These are phyloP conservation scores for Cheirogaleus major DNA, from an alignment of 2,797 vertebrate genomes.

Conservation along the genomic window DNA sequence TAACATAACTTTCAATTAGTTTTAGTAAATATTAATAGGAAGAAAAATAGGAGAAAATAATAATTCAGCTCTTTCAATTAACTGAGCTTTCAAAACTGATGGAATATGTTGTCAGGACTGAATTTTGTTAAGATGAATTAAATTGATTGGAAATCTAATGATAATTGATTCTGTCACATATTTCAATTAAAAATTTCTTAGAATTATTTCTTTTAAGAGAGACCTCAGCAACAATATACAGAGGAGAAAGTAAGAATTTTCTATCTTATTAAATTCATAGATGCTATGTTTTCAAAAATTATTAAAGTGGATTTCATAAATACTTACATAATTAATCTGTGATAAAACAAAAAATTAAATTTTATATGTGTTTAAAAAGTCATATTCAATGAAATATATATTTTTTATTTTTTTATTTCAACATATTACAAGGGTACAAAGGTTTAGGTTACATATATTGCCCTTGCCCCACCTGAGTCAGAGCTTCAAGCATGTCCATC, in stretches of 20 bases:
- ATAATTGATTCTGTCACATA: neutral
- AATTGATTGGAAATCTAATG: neutral
- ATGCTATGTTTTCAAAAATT: neutral
- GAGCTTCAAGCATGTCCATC: no score
- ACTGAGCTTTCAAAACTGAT: neutral
- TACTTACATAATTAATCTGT: neutral
- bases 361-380: neutral
- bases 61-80: neutral
- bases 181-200: neutral
- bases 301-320: neutral
- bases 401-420: neutral
- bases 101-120: neutral
- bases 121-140: neutral
- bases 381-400: neutral
- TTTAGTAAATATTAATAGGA: neutral
- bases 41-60: neutral
- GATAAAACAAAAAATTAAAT: neutral
- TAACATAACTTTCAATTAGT: neutral
- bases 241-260: neutral
- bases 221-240: neutral
- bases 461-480: no score
- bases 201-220: neutral
- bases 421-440: no score
- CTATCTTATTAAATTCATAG: neutral
- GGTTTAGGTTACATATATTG: no score